Conservation (phyloP, 2,888 invertebrate species). For the Oxytorus armatus region DNA sequence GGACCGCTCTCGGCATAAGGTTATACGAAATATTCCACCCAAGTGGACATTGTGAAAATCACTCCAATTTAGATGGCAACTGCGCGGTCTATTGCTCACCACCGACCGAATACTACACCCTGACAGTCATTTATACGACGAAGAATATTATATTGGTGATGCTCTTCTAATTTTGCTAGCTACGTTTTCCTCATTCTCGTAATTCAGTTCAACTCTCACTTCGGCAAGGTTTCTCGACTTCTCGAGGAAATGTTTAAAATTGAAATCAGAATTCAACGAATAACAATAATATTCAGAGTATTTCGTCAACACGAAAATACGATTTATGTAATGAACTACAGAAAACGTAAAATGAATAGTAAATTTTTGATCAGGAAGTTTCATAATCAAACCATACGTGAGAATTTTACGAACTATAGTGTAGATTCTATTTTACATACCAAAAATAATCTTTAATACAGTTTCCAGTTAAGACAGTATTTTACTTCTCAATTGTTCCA, state of each 20-base stretch:
- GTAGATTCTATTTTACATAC: no score
- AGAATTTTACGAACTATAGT: no score
- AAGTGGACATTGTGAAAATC: slow-evolving; percentile 12
- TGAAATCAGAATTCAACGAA: neutral
- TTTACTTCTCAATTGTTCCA: no score
- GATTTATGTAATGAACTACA: no score
- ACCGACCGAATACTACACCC: neutral
- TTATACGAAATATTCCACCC: slow-evolving; percentile 20
- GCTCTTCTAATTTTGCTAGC: neutral
- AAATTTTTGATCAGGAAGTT: neutral
- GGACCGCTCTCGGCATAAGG: slow-evolving; percentile 16
- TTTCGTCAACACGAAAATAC: no score
- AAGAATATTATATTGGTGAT: neutral
- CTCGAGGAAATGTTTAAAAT: neutral
- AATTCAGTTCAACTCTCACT: neutral
- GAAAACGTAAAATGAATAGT: neutral
- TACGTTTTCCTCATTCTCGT: neutral
- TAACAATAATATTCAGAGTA: neutral
- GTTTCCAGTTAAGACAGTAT: no score
- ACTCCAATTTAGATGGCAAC: slow-evolving; percentile 62
- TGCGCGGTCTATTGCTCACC: neutral
- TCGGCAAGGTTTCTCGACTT: neutral
- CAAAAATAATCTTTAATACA: no score
- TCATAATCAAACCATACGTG: no score
- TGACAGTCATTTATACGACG: neutral